phyloP scores from a whole-genome alignment of 2,113 vertebrate species.

The Plestiodon gilberti region DNA sequence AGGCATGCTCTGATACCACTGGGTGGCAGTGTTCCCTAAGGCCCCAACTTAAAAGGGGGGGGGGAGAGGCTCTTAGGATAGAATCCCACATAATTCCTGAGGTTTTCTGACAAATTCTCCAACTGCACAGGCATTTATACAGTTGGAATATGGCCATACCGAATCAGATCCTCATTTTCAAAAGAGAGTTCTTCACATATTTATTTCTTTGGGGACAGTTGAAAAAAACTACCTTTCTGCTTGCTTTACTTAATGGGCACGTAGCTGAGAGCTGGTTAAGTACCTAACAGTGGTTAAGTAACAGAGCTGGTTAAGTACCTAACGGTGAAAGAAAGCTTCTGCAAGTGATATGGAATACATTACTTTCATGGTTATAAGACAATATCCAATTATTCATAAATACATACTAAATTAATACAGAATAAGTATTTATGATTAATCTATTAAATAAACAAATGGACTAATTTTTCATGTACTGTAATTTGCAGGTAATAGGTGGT shows the following conservation, averaged over 20 bases:
- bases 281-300: neutral
- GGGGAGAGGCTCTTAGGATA: neutral
- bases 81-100: neutral
- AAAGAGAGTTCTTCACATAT: neutral
- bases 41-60: neutral
- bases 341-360: neutral
- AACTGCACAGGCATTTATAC: neutral
- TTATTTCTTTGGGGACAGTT: neutral
- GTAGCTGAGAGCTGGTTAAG: neutral
- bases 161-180: neutral
- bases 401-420: too few species aligned
- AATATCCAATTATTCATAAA: too few species aligned
- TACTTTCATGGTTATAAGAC: neutral
- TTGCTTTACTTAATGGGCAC: neutral
- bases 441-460: too few species aligned
- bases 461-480: too few species aligned
- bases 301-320: neutral
- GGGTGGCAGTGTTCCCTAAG: slow-evolving; percentile 31
- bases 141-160: neutral
- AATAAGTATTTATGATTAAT: neutral
- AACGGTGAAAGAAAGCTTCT: neutral
- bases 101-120: neutral
- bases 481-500: neutral
- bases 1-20: neutral
- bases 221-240: neutral